Conservation (phyloP, 2,113 vertebrate species). For the Sceloporus tristichus region DNA sequence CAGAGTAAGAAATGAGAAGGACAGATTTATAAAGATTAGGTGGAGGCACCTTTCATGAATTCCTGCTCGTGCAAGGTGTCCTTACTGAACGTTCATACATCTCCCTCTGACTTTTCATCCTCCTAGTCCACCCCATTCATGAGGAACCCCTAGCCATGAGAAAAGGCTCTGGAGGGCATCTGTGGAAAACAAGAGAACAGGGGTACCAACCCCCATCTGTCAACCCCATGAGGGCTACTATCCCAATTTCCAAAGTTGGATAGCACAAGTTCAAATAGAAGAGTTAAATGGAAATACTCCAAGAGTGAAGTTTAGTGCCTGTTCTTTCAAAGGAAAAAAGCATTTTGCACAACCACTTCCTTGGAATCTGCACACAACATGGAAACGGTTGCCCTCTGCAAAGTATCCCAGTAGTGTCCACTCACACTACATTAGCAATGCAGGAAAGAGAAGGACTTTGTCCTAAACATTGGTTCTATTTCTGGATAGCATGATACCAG, state of each 20-base stretch:
- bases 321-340: not conserved
- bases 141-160: not conserved
- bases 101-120: not conserved
- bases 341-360: not conserved
- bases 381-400: not conserved
- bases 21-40: not conserved
- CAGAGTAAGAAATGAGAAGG: too few species aligned
- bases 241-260: not conserved
- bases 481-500: not conserved
- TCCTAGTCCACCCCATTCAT: not conserved
- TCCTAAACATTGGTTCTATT: not conserved
- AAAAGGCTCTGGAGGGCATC: not conserved
- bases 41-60: not conserved
- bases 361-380: not conserved
- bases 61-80: not conserved
- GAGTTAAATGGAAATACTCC: not conserved
- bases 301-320: not conserved
- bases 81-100: not conserved
- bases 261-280: not conserved
- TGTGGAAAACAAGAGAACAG: too few species aligned
- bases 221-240: not conserved
- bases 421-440: not conserved
- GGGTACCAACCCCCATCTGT: too few species aligned
- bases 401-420: not conserved
- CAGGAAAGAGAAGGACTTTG: not conserved